These are phyloP conservation scores for Olivierus martensii DNA, from an alignment of 1,140 invertebrate species.

Conservation along the genomic window DNA sequence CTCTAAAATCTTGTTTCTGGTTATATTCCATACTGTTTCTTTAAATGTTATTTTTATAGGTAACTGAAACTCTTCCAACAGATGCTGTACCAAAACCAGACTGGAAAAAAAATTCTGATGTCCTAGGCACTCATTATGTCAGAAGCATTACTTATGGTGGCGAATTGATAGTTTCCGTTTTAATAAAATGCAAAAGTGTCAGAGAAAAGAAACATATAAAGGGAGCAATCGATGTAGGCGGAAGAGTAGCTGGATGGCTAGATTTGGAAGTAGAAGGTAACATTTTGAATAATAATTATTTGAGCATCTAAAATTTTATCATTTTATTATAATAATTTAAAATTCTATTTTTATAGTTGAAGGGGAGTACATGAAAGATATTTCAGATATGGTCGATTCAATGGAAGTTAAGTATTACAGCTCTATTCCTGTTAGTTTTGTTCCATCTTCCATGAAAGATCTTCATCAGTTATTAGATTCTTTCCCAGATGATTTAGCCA, in stretches of 20 bases:
- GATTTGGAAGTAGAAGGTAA: constrained; percentile 11
- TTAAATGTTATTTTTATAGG: neutral
- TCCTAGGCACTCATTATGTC: constrained; percentile 13
- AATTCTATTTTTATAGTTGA: neutral
- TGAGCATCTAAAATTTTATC: neutral
- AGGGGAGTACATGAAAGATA: constrained; percentile 8
- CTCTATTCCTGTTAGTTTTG: constrained; percentile 5
- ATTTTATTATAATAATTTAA: neutral
- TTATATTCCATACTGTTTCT: too few species aligned
- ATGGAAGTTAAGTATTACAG: constrained; percentile 12
- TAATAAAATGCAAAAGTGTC: constrained; percentile 6
- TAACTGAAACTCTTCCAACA: constrained; percentile 3
- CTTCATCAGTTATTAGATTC: neutral
- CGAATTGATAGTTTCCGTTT: constrained; percentile 4
- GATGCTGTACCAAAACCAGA: constrained; percentile 7
- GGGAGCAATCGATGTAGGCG: neutral
- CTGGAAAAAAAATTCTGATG: neutral
- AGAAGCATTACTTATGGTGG: constrained; percentile 13
- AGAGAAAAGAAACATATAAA: constrained; percentile 8
- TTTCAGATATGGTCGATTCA: constrained; percentile 1
- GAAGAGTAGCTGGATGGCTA: constrained; percentile 4
- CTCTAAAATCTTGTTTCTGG: too few species aligned
- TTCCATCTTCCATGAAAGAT: constrained; percentile 8
- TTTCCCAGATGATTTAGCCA: constrained; percentile 5
- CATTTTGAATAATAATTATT: neutral